Base-by-base conservation (phyloP, 2,888 invertebrate species). In the Cyaniris semiargus region DNA sequence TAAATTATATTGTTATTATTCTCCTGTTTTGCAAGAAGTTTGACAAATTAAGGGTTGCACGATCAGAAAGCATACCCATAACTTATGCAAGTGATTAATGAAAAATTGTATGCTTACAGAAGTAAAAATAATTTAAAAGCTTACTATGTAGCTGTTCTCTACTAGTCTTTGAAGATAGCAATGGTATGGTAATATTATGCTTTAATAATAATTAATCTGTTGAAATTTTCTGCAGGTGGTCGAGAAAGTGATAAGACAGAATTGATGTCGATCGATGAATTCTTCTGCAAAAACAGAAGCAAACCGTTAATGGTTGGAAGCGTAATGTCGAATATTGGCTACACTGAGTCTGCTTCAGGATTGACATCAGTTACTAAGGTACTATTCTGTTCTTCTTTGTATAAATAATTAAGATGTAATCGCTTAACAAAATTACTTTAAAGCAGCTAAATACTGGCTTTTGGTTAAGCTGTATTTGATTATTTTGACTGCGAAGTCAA, bases 181-280 rank as follows among this genome's bases (percentile, higher is more conserved):
- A 0, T 58, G 56, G n/a, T 21, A 58, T 3, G 58, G 7, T 18
- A 8, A 6, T 38, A 7, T 34, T 7, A 10, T 27, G 27, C 27
- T 27, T 27, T 27, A 38, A 38, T 38, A 53, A 53, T 8, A 15
- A 53, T 27, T 27, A 53, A n/a, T n/a, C 58, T n/a, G 21, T 60
- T 60, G 60, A 60, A 31, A 66, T 27, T 15, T 66, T 6, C 15
- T 66, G 1, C 75, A 82, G 81, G 79, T 71, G 95, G 95, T n/a
- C 94, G 83, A 75, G 84, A 89, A 58, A 93, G 95, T 31, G 96
- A 96, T 84, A 95, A 95, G 23, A 93, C 95, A 81, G 96, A 96
- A 85, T 87, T 95, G 18, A 92, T 94, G 81, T 91, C 94, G 10
- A 92, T 95, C 79, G 88, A 91, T 56, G 90, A 94, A 77, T 88